Base-by-base conservation (phyloP, 2,888 invertebrate species). In the Drosophila imparisetae region DNA sequence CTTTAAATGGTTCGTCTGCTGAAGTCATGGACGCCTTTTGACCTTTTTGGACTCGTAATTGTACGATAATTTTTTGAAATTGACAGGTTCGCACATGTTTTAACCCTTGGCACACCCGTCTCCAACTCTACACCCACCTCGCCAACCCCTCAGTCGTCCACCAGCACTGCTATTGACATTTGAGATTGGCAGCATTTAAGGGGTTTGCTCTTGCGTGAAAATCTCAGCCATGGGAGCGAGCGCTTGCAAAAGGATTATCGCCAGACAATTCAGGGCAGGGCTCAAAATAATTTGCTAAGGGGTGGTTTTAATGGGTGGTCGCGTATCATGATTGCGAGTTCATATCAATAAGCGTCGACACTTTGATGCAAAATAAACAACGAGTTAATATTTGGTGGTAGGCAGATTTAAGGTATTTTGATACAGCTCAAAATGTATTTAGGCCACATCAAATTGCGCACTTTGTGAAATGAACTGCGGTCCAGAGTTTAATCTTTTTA, bases 91-190 rank as follows among this genome's bases (percentile, higher is more conserved):
- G 71, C 78, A 76, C 66, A 75, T 72, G 66, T 58, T 57, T 60
- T 61, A 66, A 69, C 65, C 53, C 63, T 48, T 24, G 21, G 29
- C 53, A 10, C 48, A 24, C 29, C 11, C 29, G 10, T 34, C n/a
- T 27, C 42, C 15, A 21, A 15, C 7, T 18, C 71, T 27, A 29
- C 50, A 27, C 61, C 30, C 50, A 36, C 64, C 42, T 57, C 42
- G 24, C 15, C 21, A 13, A 10, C 40, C 40, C 40, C 40, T 5
- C 40, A 32, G 11, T 11, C 32, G 0, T 11, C 8, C 38, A 49
- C 50, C 50, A 53, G 30, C 61, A 49, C 89, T 91, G 91, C 83
- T 90, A 90, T 92, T 92, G 92, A 91, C 92, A 90, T 90, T 85
- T 85, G 71, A 83, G 88, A 90, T 89, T 89, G 78, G 81, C 72